Evolutionary conservation across 2,888 invertebrate species (phyloP).

Genomic region (Oscheius sp.): DNA sequence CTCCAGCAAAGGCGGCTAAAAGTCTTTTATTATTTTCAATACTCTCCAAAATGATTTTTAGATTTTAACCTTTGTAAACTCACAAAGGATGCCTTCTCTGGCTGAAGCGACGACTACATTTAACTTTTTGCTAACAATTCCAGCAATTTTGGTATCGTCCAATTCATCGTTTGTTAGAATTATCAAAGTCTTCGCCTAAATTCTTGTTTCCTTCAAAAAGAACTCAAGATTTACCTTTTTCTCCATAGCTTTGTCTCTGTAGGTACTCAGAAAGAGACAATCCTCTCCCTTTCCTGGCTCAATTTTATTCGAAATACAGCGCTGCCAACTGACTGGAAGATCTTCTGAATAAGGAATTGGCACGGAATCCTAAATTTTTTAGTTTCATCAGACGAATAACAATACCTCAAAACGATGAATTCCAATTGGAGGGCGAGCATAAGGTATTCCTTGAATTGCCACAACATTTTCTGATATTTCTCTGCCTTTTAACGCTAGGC

Average conservation of each 20-base stretch:
- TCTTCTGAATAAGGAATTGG: not conserved
- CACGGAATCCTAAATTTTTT: constrained; percentile 3
- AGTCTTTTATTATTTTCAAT: not conserved
- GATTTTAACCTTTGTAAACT: not conserved
- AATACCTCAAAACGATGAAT: constrained; percentile 14
- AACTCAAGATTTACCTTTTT: constrained; percentile 15
- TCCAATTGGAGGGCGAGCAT: constrained; percentile 21
- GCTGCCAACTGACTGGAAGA: constrained; percentile 5
- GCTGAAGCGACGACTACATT: constrained; percentile 26
- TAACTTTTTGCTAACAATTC: constrained; percentile 15
- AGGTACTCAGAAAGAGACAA: constrained; percentile 30
- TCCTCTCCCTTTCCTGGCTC: constrained; percentile 23
- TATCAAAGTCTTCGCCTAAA: constrained; percentile 23
- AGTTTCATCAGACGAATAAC: not conserved
- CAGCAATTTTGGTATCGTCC: constrained; percentile 6
- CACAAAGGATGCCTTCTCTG: constrained; percentile 32
- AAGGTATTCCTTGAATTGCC: constrained; percentile 15
- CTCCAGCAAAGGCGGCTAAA: constrained; percentile 26
- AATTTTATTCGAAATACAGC: not conserved
- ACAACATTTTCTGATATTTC: constrained; percentile 12
- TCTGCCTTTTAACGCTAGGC: not conserved
- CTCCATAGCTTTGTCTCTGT: constrained; percentile 2
- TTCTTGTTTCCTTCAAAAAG: not conserved
- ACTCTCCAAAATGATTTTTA: too few relatives aligned
- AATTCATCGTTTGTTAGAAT: constrained; percentile 30